Percentiles rank a stretch among this genome's conserved stretches.
Conservation (phyloP, 2,113 vertebrate genomes). For the Machaerirhynchus nigripectus region DNA sequence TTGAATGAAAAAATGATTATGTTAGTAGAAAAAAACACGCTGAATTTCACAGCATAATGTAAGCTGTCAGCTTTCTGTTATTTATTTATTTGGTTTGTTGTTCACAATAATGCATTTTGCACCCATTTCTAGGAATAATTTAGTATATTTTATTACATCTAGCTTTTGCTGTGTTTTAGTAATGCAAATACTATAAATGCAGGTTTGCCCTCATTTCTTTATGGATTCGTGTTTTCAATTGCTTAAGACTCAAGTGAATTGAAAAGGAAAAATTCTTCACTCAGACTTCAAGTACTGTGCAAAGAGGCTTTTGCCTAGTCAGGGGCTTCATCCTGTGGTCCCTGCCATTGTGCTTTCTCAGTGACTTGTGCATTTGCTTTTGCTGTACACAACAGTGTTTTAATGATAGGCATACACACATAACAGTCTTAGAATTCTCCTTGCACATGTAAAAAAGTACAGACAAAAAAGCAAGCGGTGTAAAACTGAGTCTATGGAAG, state of each 20-base stretch:
- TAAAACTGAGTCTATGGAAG: not conserved
- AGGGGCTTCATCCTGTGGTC: not conserved
- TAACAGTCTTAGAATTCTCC: not conserved
- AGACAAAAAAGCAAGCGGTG: not conserved
- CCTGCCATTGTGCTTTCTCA: not conserved
- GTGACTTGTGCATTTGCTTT: not conserved
- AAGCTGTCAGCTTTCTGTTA: not conserved
- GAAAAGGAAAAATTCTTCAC: not conserved
- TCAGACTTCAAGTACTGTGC: not conserved
- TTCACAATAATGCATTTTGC: not conserved
- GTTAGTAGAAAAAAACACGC: not conserved
- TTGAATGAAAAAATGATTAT: constrained; percentile 10
- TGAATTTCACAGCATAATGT: not conserved
- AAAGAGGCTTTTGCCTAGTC: not conserved
- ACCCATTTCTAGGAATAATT: not conserved
- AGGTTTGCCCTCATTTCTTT: not conserved
- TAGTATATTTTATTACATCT: not conserved
- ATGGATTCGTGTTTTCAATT: not conserved
- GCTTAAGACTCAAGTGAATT: not conserved
- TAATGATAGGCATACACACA: not conserved
- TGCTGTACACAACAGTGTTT: not conserved
- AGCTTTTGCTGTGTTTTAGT: not conserved
- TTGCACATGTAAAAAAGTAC: not conserved
- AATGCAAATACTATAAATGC: not conserved
- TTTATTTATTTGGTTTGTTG: not conserved